Evolutionary conservation across 2,113 vertebrate species (phyloP), one percentile per base, ranked within the genome.

Genomic region (Phocoena sinus): DNA sequence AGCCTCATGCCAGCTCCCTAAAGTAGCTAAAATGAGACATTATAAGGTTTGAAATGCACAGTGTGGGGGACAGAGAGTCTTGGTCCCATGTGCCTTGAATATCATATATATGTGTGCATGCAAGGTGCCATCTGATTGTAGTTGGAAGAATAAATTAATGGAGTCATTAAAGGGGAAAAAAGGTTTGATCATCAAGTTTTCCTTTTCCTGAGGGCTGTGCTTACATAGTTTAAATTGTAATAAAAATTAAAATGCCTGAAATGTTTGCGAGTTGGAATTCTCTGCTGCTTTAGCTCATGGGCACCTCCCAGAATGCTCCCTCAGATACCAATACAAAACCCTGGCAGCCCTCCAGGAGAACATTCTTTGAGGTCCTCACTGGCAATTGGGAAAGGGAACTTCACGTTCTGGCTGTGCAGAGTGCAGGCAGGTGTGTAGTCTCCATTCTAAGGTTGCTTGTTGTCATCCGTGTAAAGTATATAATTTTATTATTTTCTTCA

Each of bases 201-300:
- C 41, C 53, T 73, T 91, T 79, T 91, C 53, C 86, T 67, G 23
- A 84, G 63, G 62, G 21, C 13, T 36, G 20, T 91, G 67, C 76
- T 96, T 74, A 23, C 58, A 47, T 67, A 63, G 73, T 95, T 93
- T 93, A 84, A 96, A 89, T 86, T 89, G 81, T 82, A 89, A 92
- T 94, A 92, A 98, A 96, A 96, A 95, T 97, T 36, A 88, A 96
- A 93, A 90, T 95, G 83, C 76, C 87, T 73, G 76, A 95, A 85
- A 92, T 94, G 71, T 88, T 96, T 96, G 15, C 11, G 50, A 77
- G 67, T 90, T 1, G 3, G 47, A 82, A 83, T 38, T 90, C 63
- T 84, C 33, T 70, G 90, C 83, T 97, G 82, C 71, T 90, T 92
- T 94, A 67, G 95, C 71, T 97, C 77, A 65, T 60, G 70, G 91